phyloP scores from a whole-genome alignment of 2,888 invertebrate genomes.

The Eustalomyia histrio region DNA sequence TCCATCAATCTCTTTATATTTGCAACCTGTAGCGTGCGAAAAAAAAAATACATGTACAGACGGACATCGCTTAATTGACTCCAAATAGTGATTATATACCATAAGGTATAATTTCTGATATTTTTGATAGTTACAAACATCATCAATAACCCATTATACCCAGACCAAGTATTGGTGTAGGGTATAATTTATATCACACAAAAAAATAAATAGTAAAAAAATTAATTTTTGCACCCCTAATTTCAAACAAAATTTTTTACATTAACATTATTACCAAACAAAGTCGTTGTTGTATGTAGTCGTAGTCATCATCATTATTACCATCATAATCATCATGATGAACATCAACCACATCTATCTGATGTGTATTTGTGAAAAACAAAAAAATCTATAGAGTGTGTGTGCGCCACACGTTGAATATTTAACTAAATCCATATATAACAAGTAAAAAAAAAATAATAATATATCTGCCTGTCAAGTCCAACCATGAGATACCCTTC shows the following conservation, averaged over 20 bases:
- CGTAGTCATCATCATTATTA: conserved; percentile 24
- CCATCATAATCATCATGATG: conserved; percentile 24
- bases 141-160: no score
- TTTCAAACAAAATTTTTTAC: conserved; percentile 56
- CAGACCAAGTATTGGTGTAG: no score
- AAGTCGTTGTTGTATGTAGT: background rate
- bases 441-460: no score
- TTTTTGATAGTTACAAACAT: no score
- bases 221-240: conserved; percentile 67
- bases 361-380: background rate
- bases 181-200: conserved; percentile 22
- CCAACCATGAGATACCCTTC: no score
- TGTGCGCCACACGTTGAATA: conserved; percentile 55
- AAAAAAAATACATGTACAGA: no score
- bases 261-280: conserved; percentile 51
- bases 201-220: conserved; percentile 50
- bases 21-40: no score
- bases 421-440: conserved; percentile 37
- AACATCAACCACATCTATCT: conserved; percentile 51
- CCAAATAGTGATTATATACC: no score
- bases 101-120: no score
- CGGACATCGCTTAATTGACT: no score
- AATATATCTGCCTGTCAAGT: no score
- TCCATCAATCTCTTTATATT: no score
- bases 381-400: conserved; percentile 22